Conservation (phyloP, 2,888 invertebrate species). For the Phyto melanocephala region DNA sequence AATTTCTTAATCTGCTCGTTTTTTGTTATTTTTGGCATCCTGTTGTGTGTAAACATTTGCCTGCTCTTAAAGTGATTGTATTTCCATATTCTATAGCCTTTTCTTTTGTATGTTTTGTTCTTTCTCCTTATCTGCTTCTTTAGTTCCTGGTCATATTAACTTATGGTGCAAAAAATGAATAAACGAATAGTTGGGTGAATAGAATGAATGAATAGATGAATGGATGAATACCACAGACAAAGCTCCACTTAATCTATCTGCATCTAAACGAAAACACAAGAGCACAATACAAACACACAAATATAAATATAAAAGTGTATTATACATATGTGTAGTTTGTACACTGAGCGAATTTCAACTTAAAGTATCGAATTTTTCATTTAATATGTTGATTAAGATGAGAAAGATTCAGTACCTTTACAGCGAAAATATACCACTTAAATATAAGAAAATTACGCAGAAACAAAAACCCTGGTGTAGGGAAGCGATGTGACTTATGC, state of each 20-base stretch:
- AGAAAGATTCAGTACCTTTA: too few relatives aligned
- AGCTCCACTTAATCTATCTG: constrained; percentile 57
- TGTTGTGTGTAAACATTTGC: constrained; percentile 61
- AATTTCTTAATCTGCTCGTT: background rate
- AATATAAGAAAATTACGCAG: too few relatives aligned
- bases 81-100: constrained; percentile 32
- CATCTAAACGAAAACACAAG: constrained; percentile 54
- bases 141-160: constrained; percentile 43
- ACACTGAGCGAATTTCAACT: too few relatives aligned
- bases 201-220: constrained; percentile 22
- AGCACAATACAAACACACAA: constrained; percentile 11
- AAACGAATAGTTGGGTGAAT: constrained; percentile 26
- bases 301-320: background rate
- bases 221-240: constrained; percentile 45
- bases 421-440: too few relatives aligned
- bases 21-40: constrained; percentile 39
- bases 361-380: too few relatives aligned
- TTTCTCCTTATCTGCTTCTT: background rate
- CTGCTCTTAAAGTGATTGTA: constrained; percentile 47
- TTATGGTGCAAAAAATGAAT: constrained; percentile 46
- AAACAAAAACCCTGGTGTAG: too few relatives aligned
- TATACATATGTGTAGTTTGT: background rate
- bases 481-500: too few relatives aligned
- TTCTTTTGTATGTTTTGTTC: constrained; percentile 26
- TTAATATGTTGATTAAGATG: too few relatives aligned